These are phyloP conservation scores for Noturus placidus DNA, from an alignment of 2,113 vertebrate genomes.

Conservation along the genomic window DNA sequence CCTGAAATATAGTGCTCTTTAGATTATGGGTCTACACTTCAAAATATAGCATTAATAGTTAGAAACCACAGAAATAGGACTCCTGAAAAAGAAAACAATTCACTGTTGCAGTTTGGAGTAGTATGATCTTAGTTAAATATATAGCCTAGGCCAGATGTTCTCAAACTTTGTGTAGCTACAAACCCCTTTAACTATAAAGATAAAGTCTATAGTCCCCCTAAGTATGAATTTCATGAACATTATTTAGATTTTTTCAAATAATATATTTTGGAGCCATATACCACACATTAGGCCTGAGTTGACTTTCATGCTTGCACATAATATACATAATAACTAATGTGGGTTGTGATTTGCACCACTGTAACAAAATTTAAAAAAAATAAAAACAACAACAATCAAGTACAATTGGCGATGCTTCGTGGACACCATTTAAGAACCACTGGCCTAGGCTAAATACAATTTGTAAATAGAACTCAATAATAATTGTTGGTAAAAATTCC, in stretches of 20 bases:
- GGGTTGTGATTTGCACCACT: background rate
- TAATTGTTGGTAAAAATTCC: background rate
- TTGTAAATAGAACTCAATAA: background rate
- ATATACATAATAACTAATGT: background rate
- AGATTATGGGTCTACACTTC: background rate
- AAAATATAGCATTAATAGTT: background rate
- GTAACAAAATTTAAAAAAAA: background rate
- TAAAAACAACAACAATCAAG: too few relatives aligned
- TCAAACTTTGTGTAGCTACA: background rate
- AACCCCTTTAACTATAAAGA: background rate
- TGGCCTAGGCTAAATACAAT: background rate
- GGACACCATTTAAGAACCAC: background rate
- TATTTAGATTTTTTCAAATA: background rate
- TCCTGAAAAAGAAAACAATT: background rate
- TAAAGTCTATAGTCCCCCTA: background rate
- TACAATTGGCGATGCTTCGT: background rate
- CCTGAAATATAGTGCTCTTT: background rate
- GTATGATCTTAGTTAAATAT: background rate
- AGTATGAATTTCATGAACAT: background rate
- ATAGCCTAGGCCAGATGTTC: background rate
- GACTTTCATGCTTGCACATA: background rate
- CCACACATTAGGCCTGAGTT: background rate
- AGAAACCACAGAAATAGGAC: background rate
- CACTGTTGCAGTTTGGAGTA: background rate
- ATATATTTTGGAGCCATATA: background rate